Evolutionary conservation across 2,888 invertebrate species (phyloP).

Genomic region (Morpho deidamia): DNA sequence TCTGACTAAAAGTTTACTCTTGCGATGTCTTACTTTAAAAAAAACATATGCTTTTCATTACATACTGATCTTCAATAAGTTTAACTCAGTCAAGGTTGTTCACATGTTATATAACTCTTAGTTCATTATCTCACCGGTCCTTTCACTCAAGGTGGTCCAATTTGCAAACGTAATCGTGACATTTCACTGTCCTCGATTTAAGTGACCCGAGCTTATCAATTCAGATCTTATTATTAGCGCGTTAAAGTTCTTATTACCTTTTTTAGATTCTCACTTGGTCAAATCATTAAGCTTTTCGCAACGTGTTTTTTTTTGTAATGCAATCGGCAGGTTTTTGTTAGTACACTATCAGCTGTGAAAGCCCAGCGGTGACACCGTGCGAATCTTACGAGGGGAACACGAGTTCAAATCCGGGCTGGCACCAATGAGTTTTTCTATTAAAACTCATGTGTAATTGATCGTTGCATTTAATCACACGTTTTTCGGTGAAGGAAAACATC

Average conservation of each 20-base stretch:
- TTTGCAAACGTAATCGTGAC: slow-evolving; percentile 27
- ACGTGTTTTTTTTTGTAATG: slow-evolving; percentile 8
- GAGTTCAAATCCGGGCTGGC: no score
- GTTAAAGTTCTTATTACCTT: slow-evolving; percentile 10
- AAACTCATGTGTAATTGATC: no score
- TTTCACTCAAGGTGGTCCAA: slow-evolving; percentile 29
- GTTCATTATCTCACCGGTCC: slow-evolving; percentile 23
- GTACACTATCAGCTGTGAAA: no score
- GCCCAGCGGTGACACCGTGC: no score
- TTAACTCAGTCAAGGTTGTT: slow-evolving; percentile 32
- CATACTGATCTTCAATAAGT: slow-evolving; percentile 1
- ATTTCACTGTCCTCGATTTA: slow-evolving; percentile 23
- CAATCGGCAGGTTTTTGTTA: slow-evolving; percentile 8
- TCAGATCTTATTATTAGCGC: background rate
- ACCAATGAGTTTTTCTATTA: no score
- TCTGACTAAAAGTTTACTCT: no score
- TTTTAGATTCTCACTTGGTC: background rate
- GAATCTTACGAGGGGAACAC: no score
- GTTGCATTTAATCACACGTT: no score
- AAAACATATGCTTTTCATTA: background rate
- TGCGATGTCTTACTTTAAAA: background rate
- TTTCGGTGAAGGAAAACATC: no score
- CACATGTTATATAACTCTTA: slow-evolving; percentile 22
- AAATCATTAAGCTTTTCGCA: background rate
- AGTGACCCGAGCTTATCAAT: slow-evolving; percentile 8